Evolutionary conservation across 2,113 vertebrate genomes (phyloP), one percentile per base, ranked within the genome.

Genomic region (Fulmarus glacialis): DNA sequence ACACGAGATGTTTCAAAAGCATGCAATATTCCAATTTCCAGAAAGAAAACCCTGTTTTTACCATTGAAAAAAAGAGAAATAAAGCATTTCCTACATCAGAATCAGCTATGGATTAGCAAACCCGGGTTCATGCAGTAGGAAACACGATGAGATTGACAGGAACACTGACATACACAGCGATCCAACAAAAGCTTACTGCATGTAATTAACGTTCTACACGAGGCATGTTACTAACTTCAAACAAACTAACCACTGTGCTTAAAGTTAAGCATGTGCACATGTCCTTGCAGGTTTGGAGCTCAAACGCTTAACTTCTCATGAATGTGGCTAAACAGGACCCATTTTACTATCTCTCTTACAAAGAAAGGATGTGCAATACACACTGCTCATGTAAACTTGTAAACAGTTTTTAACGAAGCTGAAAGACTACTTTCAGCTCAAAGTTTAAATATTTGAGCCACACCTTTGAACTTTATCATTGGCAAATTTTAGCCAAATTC

Each of bases 201-300:
- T 40, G 59, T 89, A 94, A 94, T 96, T 96, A 96, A 68, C 79
- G 95, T 62, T 87, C 82, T 89, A 79, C 93, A 93, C 4, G 3
- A 84, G 77, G 72, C 89, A 89, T 9, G 21, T 73, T 89, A 68
- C 80, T 60, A 71, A 95, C 93, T 94, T 95, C 90, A 97, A 96
- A 95, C 88, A 56, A 88, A 87, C 71, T 60, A 78, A 74, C 52
- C 80, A 34, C 75, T 59, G 34, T 48, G 86, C 91, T 87, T 60
- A 43, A 78, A 87, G 85, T 63, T 48, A 92, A 97, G 94, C 86
- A 59, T 56, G 56, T 67, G 83, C 93, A 96, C 89, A 79, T 74
- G 94, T 82, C 87, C 81, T 68, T 94, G 95, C 92, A 97, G 38
- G 93, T 92, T 8, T 75, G 81, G 60, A 91, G 68, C 92, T 89